Percentiles rank a stretch among this genome's conserved stretches.
phyloP scores from a whole-genome alignment of 1,140 invertebrate species.

The Ladona fulva region DNA sequence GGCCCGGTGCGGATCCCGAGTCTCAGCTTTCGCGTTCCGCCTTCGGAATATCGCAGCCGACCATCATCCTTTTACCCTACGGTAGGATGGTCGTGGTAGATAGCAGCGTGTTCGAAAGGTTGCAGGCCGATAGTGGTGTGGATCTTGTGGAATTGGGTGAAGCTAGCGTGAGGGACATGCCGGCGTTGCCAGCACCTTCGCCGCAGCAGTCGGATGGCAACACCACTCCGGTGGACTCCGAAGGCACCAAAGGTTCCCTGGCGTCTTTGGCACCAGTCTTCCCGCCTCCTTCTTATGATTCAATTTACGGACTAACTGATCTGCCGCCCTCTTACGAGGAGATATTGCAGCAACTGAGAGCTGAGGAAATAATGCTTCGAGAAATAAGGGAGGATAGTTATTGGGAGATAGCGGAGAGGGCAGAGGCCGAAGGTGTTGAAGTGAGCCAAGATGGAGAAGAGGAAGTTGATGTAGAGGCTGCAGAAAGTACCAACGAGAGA shows the following conservation, averaged over 20 bases:
- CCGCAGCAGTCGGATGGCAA: not conserved
- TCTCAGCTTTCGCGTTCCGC: conserved; percentile 13
- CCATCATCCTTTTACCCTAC: conserved; percentile 46
- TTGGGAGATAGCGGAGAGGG: conserved; percentile 26
- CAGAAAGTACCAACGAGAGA: conserved; percentile 27
- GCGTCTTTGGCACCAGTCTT: conserved; percentile 16
- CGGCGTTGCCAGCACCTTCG: not conserved
- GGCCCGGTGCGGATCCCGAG: conserved; percentile 30
- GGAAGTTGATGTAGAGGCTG: conserved; percentile 30
- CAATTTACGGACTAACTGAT: conserved; percentile 36
- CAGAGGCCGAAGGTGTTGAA: not conserved
- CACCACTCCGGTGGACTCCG: conserved; percentile 31
- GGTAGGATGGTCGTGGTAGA: conserved; percentile 49
- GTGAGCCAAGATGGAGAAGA: not conserved
- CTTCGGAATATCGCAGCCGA: conserved; percentile 33
- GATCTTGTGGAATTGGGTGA: conserved; percentile 45
- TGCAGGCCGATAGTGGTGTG: conserved; percentile 40
- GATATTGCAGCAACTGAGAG: conserved; percentile 35
- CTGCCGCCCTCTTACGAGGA: conserved; percentile 39
- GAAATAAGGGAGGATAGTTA: conserved; percentile 29
- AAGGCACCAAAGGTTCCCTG: conserved; percentile 36
- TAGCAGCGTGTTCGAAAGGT: conserved; percentile 40
- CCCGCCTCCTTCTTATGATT: conserved; percentile 39
- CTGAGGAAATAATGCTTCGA: conserved; percentile 31
- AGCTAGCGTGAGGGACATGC: conserved; percentile 34